phyloP scores from a whole-genome alignment of 2,888 invertebrate species.

The Cheilosia pagana region DNA sequence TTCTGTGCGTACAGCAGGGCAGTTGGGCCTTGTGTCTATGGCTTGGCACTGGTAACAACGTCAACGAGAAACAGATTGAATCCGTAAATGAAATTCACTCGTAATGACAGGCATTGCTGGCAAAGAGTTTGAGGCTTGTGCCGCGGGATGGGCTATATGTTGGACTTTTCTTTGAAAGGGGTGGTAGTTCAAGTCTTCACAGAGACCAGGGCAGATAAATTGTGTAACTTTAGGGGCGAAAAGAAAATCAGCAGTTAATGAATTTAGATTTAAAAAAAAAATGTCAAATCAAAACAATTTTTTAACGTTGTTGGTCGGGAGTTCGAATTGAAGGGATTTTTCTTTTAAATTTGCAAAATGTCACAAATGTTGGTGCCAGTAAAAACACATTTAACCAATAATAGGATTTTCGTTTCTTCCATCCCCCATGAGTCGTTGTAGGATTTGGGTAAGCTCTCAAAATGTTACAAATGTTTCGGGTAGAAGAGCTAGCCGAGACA shows the following conservation, averaged over 20 bases:
- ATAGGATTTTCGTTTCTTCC: too few relatives aligned
- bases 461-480: too few relatives aligned
- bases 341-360: too few relatives aligned
- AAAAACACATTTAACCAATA: too few relatives aligned
- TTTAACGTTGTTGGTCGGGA: too few relatives aligned
- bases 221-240: too few relatives aligned
- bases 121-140: constrained; percentile 12
- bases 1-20: constrained; percentile 37
- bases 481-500: too few relatives aligned
- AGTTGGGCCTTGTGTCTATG: constrained; percentile 36
- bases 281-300: too few relatives aligned
- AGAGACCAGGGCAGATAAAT: neutral
- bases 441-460: too few relatives aligned
- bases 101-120: constrained; percentile 48
- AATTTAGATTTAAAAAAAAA: neutral
- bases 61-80: constrained; percentile 60
- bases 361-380: too few relatives aligned
- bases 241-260: neutral
- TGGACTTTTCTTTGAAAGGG: constrained; percentile 17
- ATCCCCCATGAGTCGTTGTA: too few relatives aligned
- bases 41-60: constrained; percentile 20
- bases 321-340: too few relatives aligned
- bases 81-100: constrained; percentile 61
- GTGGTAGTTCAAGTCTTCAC: neutral
- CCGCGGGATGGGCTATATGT: neutral